Base-by-base conservation (phyloP, 2,113 vertebrate genomes). In the Pogona vitticeps region DNA sequence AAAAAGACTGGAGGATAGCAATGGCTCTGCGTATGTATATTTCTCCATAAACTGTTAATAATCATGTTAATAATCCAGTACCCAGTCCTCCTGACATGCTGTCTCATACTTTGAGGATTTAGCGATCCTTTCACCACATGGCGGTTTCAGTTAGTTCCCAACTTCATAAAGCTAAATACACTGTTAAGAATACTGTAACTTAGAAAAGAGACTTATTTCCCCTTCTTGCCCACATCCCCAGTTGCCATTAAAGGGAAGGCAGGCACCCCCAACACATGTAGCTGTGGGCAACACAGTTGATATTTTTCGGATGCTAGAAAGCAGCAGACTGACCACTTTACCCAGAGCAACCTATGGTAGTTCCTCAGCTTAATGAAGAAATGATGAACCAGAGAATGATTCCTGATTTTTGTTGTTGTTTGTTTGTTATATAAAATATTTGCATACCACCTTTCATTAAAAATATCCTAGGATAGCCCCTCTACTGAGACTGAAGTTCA, bases 1-100 rank as follows among this genome's bases (percentile, higher is more conserved):
- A 94, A 89, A 70, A 90, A 36, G 83, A 56, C n/a, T 73, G 79
- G 80, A 58, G 79, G 73, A 72, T 1, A 90, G 68, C 13, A 87
- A 89, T 33, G 89, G 17, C 12, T 52, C 15, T 17, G 28, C 6
- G 42, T 33, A 3, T n/a, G 6, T 21, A 70, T 46, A 38, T n/a
- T 82, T 28, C 23, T 58, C 58, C 3, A 38, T 76, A 33, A 40
- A 42, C 31, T 68, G 28, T 12, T 52, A 82, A 26, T 46, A 79
- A 58, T 23, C 31, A 5, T 61, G 33, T 59, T 83, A 58, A n/a
- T 38, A 14, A 18, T n/a, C 38, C 63, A 63, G 31, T 75, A 46
- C 33, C 46, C 38, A 76, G 40, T 52, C 28, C 36, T 52, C 28
- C 36, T 65, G 20, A 56, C 3, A 31, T 13, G 21, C 6, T 40